Evolutionary conservation across 1,140 invertebrate species (phyloP), one percentile per base, ranked within the genome.

Genomic region (Orussus abietinus): DNA sequence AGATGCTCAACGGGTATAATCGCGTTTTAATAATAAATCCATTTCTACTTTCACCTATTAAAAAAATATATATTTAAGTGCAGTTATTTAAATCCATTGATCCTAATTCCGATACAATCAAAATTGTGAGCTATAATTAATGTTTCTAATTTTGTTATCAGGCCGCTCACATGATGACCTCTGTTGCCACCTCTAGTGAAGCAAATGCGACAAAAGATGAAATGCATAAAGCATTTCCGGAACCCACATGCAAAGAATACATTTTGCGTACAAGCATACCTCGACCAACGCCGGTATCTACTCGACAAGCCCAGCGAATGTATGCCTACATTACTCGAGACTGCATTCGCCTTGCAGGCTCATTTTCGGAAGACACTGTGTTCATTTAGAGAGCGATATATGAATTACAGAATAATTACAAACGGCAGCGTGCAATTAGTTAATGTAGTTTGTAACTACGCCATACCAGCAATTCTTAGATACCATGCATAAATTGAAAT

Each of bases 331-430:
- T 87, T 2, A 72, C 78, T 33, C 75, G 77, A 20, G 77, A 83
- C 29, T 78, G 80, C 43, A 84, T 85, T 53, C 64, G 83, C 40
- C 57, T 88, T 17, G 77, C 80, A 30, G 84, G 84, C 9, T 83
- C 84, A 25, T 87, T 87, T 55, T 80, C 81, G 4, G 79, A 84
- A 48, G 85, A 88, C 53, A 82, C 80, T 2, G 75, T 79, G 20
- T 88, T 86, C 63, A n/a, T n/a, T n/a, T n/a, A n/a, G n/a, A n/a
- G n/a, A n/a, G n/a, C n/a, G n/a, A n/a, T n/a, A n/a, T n/a, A n/a
- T n/a, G n/a, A n/a, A n/a, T n/a, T n/a, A n/a, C n/a, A n/a, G n/a
- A n/a, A n/a, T n/a, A n/a, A n/a, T 26, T 26, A 14, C 31, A 32
- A 10, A 13, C 4, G 3, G 34, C 21, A 7, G 53, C 29, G 35